Percentiles rank a stretch among this genome's conserved stretches.
Evolutionary conservation across 2,888 invertebrate genomes (phyloP).

Genomic region (Keiferia lycopersicella): DNA sequence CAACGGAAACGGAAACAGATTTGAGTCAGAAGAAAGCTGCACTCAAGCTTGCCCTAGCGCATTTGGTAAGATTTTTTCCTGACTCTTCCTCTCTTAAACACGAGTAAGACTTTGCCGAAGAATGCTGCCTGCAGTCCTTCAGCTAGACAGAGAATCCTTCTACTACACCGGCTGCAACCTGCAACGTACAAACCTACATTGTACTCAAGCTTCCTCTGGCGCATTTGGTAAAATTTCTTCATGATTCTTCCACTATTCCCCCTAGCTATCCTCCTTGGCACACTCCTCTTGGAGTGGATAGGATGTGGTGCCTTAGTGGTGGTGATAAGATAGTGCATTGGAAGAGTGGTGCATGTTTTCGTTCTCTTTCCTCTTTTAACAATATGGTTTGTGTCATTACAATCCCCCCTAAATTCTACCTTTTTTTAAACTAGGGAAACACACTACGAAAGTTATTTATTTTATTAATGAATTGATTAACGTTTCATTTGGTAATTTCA

Average conservation of each 20-base stretch:
- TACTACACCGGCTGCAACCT: conserved; percentile 95
- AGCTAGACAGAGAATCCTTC: conserved; percentile 92
- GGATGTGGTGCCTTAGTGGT: too few relatives aligned
- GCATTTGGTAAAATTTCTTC: conserved; percentile 86
- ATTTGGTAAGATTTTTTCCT: conserved; percentile 85
- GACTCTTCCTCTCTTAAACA: too few relatives aligned
- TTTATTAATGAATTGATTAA: neutral
- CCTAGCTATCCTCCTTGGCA: too few relatives aligned
- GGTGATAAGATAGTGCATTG: neutral
- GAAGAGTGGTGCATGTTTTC: neutral
- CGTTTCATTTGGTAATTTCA: conserved; percentile 37
- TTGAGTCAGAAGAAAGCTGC: conserved; percentile 87
- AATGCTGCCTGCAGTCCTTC: conserved; percentile 93
- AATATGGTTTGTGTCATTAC: too few relatives aligned
- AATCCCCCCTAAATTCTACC: too few relatives aligned
- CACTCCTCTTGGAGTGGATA: too few relatives aligned
- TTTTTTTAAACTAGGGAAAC: too few relatives aligned
- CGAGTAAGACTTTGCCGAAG: conserved; percentile 57
- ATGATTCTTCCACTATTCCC: too few relatives aligned
- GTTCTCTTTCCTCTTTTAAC: neutral
- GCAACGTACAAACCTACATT: too few relatives aligned
- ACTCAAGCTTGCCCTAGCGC: conserved; percentile 88
- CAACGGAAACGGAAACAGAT: conserved; percentile 94
- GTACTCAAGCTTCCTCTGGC: conserved; percentile 88
- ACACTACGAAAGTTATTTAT: too few relatives aligned